Evolutionary conservation across 2,797 vertebrate species (phyloP), one percentile per base, ranked within the genome.

Genomic region (Gymnothorax javanicus): DNA sequence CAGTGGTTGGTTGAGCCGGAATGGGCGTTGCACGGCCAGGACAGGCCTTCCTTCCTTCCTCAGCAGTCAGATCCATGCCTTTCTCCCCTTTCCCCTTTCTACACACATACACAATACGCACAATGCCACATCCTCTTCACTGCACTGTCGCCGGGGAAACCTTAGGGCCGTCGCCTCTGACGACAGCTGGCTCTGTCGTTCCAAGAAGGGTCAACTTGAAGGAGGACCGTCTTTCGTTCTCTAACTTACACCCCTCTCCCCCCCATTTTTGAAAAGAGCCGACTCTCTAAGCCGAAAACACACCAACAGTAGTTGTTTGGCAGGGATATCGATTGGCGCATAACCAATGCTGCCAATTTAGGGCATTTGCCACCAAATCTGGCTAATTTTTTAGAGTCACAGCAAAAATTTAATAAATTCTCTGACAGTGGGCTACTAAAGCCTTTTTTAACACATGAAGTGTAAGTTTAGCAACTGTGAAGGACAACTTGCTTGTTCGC

Each of bases 71-170:
- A 23, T 50, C 60, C 83, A 8, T 60, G 43, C 50, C 69, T 82
- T 67, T 77, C 77, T 64, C 50, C 11, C 50, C n/a, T 82, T 57
- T 67, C 71, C 73, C 62, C 77, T 67, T 86, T 67, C 58, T 86
- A 54, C 75, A 67, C 85, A 58, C 85, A 86, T 33, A 85, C 43
- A 86, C 73, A 33, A 67, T 81, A 69, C 77, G 82, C 85, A 82
- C 59, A 86, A 86, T 82, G 25, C 71, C 75, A 86, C 85, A 86
- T 57, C 85, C 85, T 86, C 79, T 82, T 79, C 58, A 57, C 62
- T 17, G n/a, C 90, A n/a, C 81, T 0, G 91, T 93, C 90, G 87
- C 93, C 89, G 91, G 89, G 88, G 92, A 87, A 92, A 95, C 93
- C 86, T 2, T 7, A 83, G 88, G 86, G 62, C 6, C 73, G 56